A percentile compares a stretch with the other conserved stretches of the same genome.
These are phyloP conservation scores for Equus przewalskii DNA, from an alignment of 2,113 vertebrate genomes.

Conservation along the genomic window DNA sequence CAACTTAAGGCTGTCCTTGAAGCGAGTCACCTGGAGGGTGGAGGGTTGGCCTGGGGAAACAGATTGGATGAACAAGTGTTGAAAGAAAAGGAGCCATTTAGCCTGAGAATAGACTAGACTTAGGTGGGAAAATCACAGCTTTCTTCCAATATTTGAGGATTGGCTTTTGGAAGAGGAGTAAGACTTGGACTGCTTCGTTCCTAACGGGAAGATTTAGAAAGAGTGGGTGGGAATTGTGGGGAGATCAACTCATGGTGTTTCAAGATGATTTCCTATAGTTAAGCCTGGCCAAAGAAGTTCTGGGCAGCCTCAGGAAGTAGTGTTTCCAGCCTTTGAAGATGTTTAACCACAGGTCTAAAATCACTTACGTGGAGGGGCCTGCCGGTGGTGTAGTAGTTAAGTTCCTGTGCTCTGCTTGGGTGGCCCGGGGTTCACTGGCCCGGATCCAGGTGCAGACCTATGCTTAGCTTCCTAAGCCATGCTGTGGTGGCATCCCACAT, in stretches of 20 bases:
- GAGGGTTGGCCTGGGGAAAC: neutral
- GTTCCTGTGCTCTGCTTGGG: no score
- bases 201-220: neutral
- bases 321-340: neutral
- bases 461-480: no score
- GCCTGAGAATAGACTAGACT: neutral
- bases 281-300: neutral
- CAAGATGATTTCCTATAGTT: neutral
- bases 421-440: no score
- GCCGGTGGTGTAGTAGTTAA: no score
- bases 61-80: neutral
- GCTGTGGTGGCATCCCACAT: no score
- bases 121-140: neutral
- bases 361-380: neutral
- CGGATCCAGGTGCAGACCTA: no score
- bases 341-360: neutral
- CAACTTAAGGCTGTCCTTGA: neutral
- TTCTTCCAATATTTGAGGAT: neutral
- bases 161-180: neutral
- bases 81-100: neutral
- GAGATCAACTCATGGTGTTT: neutral
- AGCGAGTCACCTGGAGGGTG: accelerated
- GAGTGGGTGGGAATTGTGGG: neutral
- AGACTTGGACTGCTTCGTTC: neutral
- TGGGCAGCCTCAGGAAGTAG: neutral